Base-by-base conservation (phyloP, 2,797 vertebrate genomes). In the Sebastolobus alascanus region DNA sequence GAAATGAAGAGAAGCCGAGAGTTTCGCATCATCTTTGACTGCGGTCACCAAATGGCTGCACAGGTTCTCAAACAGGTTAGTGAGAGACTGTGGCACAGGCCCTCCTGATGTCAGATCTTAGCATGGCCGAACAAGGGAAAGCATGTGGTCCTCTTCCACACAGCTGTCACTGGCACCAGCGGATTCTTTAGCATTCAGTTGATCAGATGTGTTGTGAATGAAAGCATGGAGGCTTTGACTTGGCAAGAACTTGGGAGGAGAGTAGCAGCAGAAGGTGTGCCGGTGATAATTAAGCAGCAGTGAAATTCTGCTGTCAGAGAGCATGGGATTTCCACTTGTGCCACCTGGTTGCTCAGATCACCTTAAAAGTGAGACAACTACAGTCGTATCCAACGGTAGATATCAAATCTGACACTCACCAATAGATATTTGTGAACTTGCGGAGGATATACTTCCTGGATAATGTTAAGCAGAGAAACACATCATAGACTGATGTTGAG, bases 21-120 rank as follows among this genome's bases (percentile, higher is more conserved):
- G 80, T 99, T 99, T 67, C 98, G 98, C 82, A 99, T 99, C 87
- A 99, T 99, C 93, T 99, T 99, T 0, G 99, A 99, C 93, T 99
- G 99, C 90, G 98, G 97, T 90, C 97, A 99, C 84, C 90, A 95
- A 9, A 99, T 99, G 97, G 99, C 99, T 0, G 99, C 98, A 13
- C 97, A 98, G 94, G 97, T 99, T 87, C 97, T 99, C 85, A 99
- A 96, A 94, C 99, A 99, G 96, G 99, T 93, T 0, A 70, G 89
- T 96, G 77, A 7, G 10, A 50, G 35, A 58, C 11, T 7, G 18
- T 14, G 6, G 11, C 25, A 11, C 2, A 8, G 9, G 61, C 2
- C 13, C 6, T 64, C 12, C 3, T 20, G 10, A 11, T 65, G 25
- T 82, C 37, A 74, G 63, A 77, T 50, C 20, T n/a, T 31, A 11